phyloP scores from a whole-genome alignment of 30 jellyfish, hydroid and myxozoan species.

The Cassiopea xamachana region DNA sequence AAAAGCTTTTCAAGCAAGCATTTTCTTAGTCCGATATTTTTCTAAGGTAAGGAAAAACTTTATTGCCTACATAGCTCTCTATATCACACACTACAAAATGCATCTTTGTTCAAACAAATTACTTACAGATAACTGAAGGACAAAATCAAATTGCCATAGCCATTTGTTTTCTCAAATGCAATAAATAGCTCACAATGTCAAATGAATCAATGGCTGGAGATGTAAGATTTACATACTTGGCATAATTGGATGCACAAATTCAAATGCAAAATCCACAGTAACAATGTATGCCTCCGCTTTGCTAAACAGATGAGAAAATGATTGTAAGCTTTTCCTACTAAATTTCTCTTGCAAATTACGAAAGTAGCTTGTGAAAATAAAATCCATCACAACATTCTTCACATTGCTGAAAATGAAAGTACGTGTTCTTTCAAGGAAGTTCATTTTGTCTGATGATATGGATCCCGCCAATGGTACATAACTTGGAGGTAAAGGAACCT shows the following conservation, averaged over 20 bases:
- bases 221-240: constrained; percentile 15
- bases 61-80: too few species aligned
- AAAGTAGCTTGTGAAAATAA: not conserved
- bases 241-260: constrained; percentile 41
- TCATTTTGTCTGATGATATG: constrained; percentile 21
- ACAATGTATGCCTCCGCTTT: constrained; percentile 31
- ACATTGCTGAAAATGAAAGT: not conserved
- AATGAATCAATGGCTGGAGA: too few species aligned
- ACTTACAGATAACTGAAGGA: too few species aligned
- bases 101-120: too few species aligned
- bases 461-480: constrained; percentile 28
- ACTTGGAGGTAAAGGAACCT: constrained; percentile 58
- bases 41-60: not conserved
- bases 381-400: not conserved
- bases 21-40: not conserved
- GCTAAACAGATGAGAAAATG: constrained; percentile 3
- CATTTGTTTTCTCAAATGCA: too few species aligned
- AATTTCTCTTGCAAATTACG: not conserved
- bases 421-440: constrained; percentile 11
- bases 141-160: too few species aligned
- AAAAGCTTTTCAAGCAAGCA: too few species aligned
- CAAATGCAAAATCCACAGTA: constrained; percentile 38
- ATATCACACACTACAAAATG: too few species aligned
- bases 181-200: too few species aligned
- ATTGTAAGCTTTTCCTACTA: not conserved